A percentile compares a stretch with the other conserved stretches of the same genome.
phyloP scores from a whole-genome alignment of 1,140 invertebrate species.

The Hylyphantes graminicola region DNA sequence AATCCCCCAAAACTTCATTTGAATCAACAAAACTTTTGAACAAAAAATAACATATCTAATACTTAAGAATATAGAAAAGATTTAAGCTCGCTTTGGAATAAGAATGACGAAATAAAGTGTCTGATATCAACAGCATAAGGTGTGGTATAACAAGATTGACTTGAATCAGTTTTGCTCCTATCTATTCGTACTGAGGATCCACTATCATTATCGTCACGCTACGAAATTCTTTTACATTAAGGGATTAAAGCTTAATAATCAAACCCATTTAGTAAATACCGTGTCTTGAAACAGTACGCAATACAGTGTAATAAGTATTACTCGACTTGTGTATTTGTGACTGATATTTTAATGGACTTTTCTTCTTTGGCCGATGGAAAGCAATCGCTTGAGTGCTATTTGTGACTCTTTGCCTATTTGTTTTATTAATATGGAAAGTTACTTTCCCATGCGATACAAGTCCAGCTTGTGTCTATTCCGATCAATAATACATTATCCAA shows the following conservation, averaged over 20 bases:
- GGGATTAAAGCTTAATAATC: slow-evolving; percentile 46
- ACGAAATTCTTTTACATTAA: slow-evolving; percentile 48
- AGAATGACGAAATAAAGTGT: too few species aligned
- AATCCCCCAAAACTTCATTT: too few species aligned
- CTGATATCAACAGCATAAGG: too few species aligned
- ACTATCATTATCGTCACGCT: slow-evolving; percentile 34
- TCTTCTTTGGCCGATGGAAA: neutral
- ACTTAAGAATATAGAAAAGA: too few species aligned
- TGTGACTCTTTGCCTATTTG: neutral
- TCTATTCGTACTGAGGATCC: neutral
- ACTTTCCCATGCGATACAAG: too few species aligned
- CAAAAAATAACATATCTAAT: too few species aligned
- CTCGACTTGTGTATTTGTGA: slow-evolving; percentile 5
- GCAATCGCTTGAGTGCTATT: slow-evolving; percentile 26
- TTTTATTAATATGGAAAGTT: neutral
- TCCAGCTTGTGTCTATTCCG: too few species aligned
- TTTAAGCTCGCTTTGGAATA: too few species aligned
- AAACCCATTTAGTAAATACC: slow-evolving; percentile 50
- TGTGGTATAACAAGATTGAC: neutral
- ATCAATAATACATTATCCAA: too few species aligned
- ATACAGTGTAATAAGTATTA: slow-evolving; percentile 9
- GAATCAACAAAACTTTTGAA: too few species aligned
- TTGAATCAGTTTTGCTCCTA: neutral
- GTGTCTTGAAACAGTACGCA: neutral
- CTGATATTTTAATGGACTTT: slow-evolving; percentile 46